Base-by-base conservation (phyloP, 1,140 invertebrate genomes). In the Oedothorax gibbosus region DNA sequence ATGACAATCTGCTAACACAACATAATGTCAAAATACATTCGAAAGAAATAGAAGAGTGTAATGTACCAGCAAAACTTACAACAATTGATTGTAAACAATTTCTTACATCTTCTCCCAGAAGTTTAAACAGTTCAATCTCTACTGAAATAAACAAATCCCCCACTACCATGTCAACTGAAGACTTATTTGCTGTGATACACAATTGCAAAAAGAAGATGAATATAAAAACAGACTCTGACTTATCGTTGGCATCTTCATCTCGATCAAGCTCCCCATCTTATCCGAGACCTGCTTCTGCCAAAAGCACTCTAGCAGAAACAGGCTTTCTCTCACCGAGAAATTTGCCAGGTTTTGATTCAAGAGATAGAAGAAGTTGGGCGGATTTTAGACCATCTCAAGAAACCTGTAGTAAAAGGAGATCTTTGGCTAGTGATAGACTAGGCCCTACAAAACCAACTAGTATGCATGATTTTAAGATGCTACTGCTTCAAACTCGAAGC, bases 381-480 rank as follows among this genome's bases (percentile, higher is more conserved):
- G 83, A 85, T 54, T 85, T 85, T 54, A 68, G 83, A 20, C 57
- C 83, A 15, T 20, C 66, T n/a, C 56, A 64, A n/a, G 50, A 62
- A 66, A 35, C 15, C 7, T 11, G 50, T 54, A 11, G 60, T 35
- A 66, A 85, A 15, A 60, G 87, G 12, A 79, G 81, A 65, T 85
- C 75, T 91, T 71, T 85, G 62, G 88, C 86, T 7, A 89, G 89
- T 35, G 90, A 91, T 76, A 90, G 90, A 75, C 90, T 91, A 88
- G 91, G 91, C 83, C 90, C 91, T 4, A 89, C 90, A 75, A 89
- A 86, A 79, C 87, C 84, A 9, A 89, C 89, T 0, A 89, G 90
- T 15, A 87, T 90, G 64, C 88, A 89, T 76, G 95, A 96, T 89
- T 96, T 96, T 88, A 96, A 96, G 89, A 93, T 94, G 87, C 89